phyloP scores from a whole-genome alignment of 2,113 vertebrate species.

The Neopipo cinnamomea region DNA sequence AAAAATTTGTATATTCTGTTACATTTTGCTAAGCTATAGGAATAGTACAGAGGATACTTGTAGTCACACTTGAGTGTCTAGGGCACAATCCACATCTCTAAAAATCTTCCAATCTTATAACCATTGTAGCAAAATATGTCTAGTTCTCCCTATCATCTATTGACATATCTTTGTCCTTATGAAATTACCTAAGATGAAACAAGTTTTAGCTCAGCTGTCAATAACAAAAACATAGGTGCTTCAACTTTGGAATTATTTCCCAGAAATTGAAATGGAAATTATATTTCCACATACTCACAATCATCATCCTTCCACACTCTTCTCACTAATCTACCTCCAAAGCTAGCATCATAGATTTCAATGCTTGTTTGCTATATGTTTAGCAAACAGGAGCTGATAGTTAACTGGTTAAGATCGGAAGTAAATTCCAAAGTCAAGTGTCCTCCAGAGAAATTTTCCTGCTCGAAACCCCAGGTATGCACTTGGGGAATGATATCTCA shows the following conservation, averaged over 20 bases:
- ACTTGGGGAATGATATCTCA: background rate
- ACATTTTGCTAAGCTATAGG: background rate
- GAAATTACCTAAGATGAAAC: background rate
- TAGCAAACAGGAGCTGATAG: background rate
- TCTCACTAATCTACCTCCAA: background rate
- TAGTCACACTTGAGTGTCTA: background rate
- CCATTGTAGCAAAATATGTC: background rate
- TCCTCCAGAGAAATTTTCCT: slow-evolving; percentile 10
- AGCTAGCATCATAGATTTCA: background rate
- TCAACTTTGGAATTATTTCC: background rate
- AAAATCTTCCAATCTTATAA: background rate
- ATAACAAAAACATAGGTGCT: background rate
- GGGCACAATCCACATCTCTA: background rate
- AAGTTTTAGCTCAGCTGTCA: background rate
- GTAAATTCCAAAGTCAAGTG: background rate
- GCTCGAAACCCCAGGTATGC: background rate
- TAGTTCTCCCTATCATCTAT: background rate
- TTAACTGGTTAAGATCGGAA: background rate
- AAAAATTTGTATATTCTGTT: background rate
- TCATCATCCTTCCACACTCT: background rate
- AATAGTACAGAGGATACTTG: background rate
- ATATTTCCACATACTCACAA: background rate
- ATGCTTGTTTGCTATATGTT: background rate
- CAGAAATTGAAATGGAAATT: background rate
- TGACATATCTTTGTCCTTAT: background rate